Base-by-base conservation (phyloP, 2,113 vertebrate species). In the Ahaetulla prasina region DNA sequence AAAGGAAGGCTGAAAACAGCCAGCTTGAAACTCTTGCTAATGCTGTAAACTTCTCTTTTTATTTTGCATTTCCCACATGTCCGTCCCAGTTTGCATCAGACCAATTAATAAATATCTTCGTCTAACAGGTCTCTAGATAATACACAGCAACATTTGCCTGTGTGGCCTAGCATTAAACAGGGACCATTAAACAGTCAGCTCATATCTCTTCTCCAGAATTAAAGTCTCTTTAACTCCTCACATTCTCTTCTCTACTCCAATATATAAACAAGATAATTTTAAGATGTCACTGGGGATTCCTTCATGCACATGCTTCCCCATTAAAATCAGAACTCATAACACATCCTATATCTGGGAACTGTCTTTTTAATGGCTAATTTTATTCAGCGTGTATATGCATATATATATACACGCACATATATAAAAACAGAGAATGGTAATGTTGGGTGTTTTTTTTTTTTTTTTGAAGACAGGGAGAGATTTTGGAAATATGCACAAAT, bases 171-270 rank as follows among this genome's bases (percentile, higher is more conserved):
- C 94, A 96, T 96, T 96, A 97, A 96, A 95, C 88, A 96, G 96
- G 96, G 96, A 96, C 96, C 95, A 96, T 96, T 97, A 96, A 97
- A 96, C 89, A 96, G 94, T 94, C 95, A 96, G 85, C 91, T 96
- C 89, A 85, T 96, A 94, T 94, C 90, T 94, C 85, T 96, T 95
- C 89, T 91, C 87, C 87, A 95, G 94, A 96, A 96, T 95, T 95
- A 94, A 96, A 92, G 90, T 91, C 88, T 84, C 57, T 25, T 96
- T 96, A 96, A 96, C 96, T 95, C 94, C 63, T 94, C 68, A 84
- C 4, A 90, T 94, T 84, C 94, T 93, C 91, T 92, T 88, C 8
- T 95, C 53, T 55, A 93, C 9, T 86, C 47, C 85, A 52, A 20
- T 91, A 89, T 85, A 52, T 55, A 94, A 95, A 93, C 88, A 8